These are phyloP conservation scores for Pteropus rufus DNA, from an alignment of 2,797 vertebrate species.

Conservation along the genomic window DNA sequence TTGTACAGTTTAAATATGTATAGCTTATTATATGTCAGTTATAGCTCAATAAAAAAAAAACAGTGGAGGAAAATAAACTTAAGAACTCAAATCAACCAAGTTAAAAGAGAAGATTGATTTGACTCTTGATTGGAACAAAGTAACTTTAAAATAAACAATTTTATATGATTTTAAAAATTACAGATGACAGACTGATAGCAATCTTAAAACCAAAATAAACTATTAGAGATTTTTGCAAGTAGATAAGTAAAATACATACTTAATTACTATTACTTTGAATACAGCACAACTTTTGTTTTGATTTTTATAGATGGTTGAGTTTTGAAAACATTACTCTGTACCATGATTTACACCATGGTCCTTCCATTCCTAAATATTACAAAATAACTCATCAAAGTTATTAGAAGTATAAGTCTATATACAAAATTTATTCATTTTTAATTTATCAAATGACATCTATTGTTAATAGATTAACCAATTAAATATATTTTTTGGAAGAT, in stretches of 20 bases:
- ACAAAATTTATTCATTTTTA: not conserved
- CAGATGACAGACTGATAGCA: accelerated
- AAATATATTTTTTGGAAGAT: not conserved
- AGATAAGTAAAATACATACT: not conserved
- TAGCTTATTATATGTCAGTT: not conserved
- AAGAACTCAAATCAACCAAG: not conserved
- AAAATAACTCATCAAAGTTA: not conserved
- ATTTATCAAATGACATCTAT: not conserved
- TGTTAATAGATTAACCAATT: not conserved
- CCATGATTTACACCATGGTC: not conserved
- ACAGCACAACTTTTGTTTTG: not conserved
- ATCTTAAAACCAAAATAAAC: not conserved
- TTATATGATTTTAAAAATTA: not conserved
- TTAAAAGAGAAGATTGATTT: not conserved
- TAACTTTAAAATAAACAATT: not conserved
- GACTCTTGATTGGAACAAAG: not conserved
- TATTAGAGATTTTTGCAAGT: not conserved
- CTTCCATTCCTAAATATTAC: not conserved
- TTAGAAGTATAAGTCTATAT: not conserved
- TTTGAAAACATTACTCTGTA: not conserved
- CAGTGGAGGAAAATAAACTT: not conserved
- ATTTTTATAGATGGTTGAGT: not conserved
- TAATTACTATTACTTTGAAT: not conserved
- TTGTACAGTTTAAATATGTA: not conserved
- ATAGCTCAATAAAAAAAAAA: not conserved